Evolutionary conservation across 2,797 vertebrate species (phyloP), one percentile per base, ranked within the genome.

Genomic region (Macroramphosus scolopax): DNA sequence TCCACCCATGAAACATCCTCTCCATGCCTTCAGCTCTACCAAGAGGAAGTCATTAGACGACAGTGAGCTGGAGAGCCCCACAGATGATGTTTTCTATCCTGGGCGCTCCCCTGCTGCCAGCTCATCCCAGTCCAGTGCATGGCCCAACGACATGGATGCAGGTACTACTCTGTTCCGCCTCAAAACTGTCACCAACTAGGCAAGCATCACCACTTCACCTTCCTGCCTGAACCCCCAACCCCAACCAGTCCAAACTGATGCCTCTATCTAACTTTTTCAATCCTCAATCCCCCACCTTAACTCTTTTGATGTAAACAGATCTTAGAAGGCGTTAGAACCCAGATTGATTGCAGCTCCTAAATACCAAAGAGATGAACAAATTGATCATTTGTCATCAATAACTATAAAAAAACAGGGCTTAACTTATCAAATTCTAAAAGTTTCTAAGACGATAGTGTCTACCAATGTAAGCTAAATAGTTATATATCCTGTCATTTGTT

Each of bases 1-100:
- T 41, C 41, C 8, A 12, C 30, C 32, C 18, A 50, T 12, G 34
- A 40, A 38, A 64, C 50, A 15, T 46, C 43, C 49, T 61, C 8
- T 34, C 32, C 31, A 1, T 34, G 31, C 33, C 25, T 42, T 52
- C 77, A 94, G 93, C 89, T 93, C 93, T 75, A 95, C 89, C 69
- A 95, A 96, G 85, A 93, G 94, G 74, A 96, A 97, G 84, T 95
- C 95, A 34, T 89, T 96, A 78, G 94, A 97, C 31, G 95, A 97
- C 89, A 95, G 93, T 16, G 95, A 97, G 82, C 89, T 97, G 90
- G 95, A 97, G 84, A 96, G 93, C 62, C 95, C 95, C 1, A 94
- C 94, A 5, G 94, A 97, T 17, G 94, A 95, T n/a, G 94, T 94
- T 51, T 95, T 96, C 87, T 96, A 95, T 66, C 90, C 93, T 17